phyloP scores from a whole-genome alignment of 2,797 vertebrate species.

The Gymnoscopelus microlampas region DNA sequence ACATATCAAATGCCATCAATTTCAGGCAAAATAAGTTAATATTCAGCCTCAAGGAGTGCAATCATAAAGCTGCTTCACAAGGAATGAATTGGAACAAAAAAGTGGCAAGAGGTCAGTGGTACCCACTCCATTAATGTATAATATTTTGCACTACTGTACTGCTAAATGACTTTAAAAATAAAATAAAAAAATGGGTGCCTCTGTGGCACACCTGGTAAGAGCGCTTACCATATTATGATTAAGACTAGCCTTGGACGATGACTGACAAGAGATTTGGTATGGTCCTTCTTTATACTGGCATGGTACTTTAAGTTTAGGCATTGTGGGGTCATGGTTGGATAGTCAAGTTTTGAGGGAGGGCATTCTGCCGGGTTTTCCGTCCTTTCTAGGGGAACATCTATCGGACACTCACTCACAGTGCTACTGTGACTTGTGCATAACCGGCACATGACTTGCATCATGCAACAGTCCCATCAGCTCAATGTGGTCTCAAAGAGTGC shows the following conservation, averaged over 20 bases:
- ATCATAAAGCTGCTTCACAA: conserved; percentile 50
- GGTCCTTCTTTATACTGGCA: too few species aligned
- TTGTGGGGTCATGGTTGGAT: not conserved
- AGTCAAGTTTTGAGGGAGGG: not conserved
- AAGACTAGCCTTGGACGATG: too few species aligned
- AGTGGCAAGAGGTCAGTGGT: conserved; percentile 24
- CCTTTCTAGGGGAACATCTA: too few species aligned
- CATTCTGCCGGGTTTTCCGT: too few species aligned
- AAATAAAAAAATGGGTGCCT: too few species aligned
- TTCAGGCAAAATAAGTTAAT: conserved; percentile 54
- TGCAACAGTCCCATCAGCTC: conserved; percentile 87
- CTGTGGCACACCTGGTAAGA: too few species aligned
- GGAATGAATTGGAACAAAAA: conserved; percentile 15
- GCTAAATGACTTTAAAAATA: too few species aligned
- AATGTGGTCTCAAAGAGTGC: conserved; percentile 84
- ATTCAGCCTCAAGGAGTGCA: conserved; percentile 53
- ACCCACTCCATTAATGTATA: not conserved
- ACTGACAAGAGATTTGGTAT: too few species aligned
- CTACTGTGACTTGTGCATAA: conserved; percentile 84
- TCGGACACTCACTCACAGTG: conserved; percentile 72
- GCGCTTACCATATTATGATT: too few species aligned
- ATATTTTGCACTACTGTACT: too few species aligned
- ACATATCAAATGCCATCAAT: conserved; percentile 35
- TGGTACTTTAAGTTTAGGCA: not conserved
- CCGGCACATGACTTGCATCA: conserved; percentile 79